Conservation (phyloP, 92 coral and sea anemone species). For the Paramuricea clavata region DNA sequence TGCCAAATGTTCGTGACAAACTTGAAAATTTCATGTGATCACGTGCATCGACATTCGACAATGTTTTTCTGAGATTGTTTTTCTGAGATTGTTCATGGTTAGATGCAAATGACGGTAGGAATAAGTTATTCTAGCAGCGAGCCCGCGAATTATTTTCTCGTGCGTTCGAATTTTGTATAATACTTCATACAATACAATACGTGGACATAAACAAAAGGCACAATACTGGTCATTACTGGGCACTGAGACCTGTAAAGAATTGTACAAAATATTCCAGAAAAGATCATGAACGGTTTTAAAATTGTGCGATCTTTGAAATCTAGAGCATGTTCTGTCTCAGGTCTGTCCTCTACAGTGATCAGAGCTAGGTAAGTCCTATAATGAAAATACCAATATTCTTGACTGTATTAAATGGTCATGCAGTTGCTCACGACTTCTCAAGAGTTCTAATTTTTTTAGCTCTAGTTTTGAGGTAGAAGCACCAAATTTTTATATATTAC, state of each 20-base stretch:
- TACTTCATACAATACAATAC: neutral
- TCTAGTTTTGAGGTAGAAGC: neutral
- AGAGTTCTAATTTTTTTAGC: too few species aligned
- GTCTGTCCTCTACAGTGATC: neutral
- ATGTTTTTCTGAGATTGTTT: too few species aligned
- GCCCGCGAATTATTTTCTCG: neutral
- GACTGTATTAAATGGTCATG: neutral
- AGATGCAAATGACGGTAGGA: too few species aligned
- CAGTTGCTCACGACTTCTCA: too few species aligned
- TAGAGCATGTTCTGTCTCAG: neutral
- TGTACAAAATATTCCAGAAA: neutral
- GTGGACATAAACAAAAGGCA: too few species aligned
- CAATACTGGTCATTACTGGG: too few species aligned
- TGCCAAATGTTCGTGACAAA: too few species aligned
- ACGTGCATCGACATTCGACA: too few species aligned
- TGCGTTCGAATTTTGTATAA: neutral
- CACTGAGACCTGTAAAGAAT: neutral
- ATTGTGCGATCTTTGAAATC: slow-evolving; percentile 1
- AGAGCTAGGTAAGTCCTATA: neutral
- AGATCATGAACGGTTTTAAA: neutral
- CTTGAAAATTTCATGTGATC: too few species aligned
- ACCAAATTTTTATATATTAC: neutral
- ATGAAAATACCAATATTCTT: neutral
- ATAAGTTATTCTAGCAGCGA: neutral
- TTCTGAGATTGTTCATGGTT: too few species aligned